phyloP scores from a whole-genome alignment of 2,113 vertebrate species.

The Pyrgilauda ruficollis region DNA sequence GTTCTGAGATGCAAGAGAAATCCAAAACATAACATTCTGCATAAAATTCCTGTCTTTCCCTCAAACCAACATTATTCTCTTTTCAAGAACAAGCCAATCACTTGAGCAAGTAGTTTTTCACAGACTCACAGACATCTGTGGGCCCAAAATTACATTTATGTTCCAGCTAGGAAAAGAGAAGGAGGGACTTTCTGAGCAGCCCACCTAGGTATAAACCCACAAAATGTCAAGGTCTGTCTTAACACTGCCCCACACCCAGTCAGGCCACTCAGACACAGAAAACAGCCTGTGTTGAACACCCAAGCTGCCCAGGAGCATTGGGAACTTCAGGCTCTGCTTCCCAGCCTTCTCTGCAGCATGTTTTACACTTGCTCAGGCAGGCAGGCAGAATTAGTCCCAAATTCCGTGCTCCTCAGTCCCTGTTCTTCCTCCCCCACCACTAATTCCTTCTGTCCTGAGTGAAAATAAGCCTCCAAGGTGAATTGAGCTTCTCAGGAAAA shows the following conservation, averaged over 20 bases:
- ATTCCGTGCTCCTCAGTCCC: not conserved
- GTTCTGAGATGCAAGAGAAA: not conserved
- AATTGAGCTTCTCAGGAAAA: not conserved
- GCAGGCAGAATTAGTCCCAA: not conserved
- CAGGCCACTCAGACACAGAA: not conserved
- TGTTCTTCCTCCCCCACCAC: not conserved
- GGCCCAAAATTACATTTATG: not conserved
- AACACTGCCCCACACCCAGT: not conserved
- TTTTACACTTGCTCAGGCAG: not conserved
- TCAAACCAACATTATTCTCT: not conserved
- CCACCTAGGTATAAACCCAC: not conserved
- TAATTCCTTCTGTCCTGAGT: not conserved
- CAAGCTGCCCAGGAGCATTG: not conserved
- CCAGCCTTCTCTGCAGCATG: not conserved
- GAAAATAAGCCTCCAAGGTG: not conserved
- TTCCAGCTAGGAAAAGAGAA: not conserved
- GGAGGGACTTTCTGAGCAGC: not conserved
- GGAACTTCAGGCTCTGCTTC: not conserved
- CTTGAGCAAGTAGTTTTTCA: not conserved
- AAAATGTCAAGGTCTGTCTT: not conserved
- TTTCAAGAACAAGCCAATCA: not conserved
- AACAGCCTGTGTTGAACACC: rapidly evolving
- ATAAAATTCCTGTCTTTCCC: not conserved
- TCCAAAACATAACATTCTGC: not conserved
- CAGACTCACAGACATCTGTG: not conserved